Base-by-base conservation (phyloP, 2,113 vertebrate species). In the Castor canadensis region DNA sequence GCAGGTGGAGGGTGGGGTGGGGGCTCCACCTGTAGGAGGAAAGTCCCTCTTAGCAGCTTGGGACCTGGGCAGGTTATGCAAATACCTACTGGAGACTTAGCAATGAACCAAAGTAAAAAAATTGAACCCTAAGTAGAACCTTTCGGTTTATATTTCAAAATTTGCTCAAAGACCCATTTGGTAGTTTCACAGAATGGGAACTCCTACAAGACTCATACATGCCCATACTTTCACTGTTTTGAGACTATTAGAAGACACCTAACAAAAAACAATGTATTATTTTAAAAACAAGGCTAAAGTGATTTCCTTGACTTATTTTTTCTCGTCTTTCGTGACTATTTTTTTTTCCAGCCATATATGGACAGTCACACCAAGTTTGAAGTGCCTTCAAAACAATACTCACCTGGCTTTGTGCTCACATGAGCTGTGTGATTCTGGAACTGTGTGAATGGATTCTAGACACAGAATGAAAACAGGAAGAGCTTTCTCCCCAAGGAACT, bases 71-170 rank as follows among this genome's bases (percentile, higher is more conserved):
- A 1, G 19, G 30, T 35, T 58, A 35, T 28, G 49, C 5, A 7
- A 32, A 35, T 40, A 28, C 16, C 28, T 64, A 17, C 30, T 40
- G 1, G 2, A 64, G 45, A n/a, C 52, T 2, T 2, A 87, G 45
- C 43, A 6, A 16, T 0, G 5, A 71, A 49, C 5, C 58, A 11
- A 12, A 19, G 15, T 15, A 8, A 15, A 45, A 3, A 45, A 2
- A 60, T 62, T 0, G 3, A 58, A 4, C 3, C 30, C 6, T 26
- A 17, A 30, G 80, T 2, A 5, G 30, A 1, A 28, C 6, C 43
- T n/a, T 47, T 58, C 2, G 71, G n/a, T 49, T 58, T 26, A 0
- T 19, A n/a, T 54, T 43, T 79, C 12, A 45, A 49, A 8, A n/a
- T 45, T 54, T 58, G 30, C 16, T 45, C 0, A n/a, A 3, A 32